Evolutionary conservation across 2,888 invertebrate genomes (phyloP).

Genomic region (Alloplasta piceator): DNA sequence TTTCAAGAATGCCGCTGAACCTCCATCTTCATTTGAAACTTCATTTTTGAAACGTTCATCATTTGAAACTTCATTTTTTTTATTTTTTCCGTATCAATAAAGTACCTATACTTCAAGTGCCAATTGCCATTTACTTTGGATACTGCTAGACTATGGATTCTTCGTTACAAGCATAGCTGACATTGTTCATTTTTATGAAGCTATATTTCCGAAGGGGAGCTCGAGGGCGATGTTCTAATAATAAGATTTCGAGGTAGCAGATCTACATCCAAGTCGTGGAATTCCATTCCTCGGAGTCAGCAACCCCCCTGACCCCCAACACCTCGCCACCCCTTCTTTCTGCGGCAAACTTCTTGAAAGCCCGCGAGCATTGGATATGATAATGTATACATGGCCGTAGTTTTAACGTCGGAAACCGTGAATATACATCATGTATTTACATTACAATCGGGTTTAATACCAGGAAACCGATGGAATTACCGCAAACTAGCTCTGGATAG

Average conservation of each 20-base stretch:
- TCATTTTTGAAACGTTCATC: too few species aligned
- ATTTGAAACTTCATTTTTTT: too few species aligned
- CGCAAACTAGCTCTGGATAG: constrained; percentile 33
- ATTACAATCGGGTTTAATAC: constrained; percentile 54
- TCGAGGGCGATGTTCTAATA: constrained; percentile 35
- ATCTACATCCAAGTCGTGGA: constrained; percentile 41
- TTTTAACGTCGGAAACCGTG: constrained; percentile 19
- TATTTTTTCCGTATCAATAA: too few species aligned
- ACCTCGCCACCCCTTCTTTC: background rate
- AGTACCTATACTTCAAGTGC: too few species aligned
- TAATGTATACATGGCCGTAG: constrained; percentile 7
- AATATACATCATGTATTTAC: constrained; percentile 42
- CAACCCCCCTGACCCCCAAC: background rate
- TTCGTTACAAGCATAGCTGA: too few species aligned
- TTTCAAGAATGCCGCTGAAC: background rate
- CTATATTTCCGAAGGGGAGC: too few species aligned
- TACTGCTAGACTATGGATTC: too few species aligned
- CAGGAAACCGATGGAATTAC: constrained; percentile 56
- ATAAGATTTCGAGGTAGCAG: constrained; percentile 41
- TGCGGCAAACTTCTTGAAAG: constrained; percentile 4
- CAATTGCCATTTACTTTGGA: too few species aligned
- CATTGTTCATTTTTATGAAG: too few species aligned
- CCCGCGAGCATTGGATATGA: constrained; percentile 16
- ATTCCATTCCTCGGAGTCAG: constrained; percentile 56
- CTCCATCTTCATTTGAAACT: too few species aligned